phyloP scores from a whole-genome alignment of 2,797 vertebrate species.

The Protonibea diacanthus region DNA sequence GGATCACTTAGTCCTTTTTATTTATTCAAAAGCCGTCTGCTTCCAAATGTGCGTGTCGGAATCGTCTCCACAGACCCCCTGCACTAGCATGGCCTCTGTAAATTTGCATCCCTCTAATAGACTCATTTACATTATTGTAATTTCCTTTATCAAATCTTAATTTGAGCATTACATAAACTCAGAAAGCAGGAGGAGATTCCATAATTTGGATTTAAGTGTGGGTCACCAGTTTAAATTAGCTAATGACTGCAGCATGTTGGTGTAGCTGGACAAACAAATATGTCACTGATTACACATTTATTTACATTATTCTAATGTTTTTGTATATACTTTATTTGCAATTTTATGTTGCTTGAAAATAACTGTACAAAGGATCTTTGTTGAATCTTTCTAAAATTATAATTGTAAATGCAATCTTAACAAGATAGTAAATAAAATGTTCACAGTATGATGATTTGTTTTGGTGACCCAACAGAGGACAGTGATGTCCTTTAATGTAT shows the following conservation, averaged over 20 bases:
- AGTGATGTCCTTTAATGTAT: neutral
- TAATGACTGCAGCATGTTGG: conserved; percentile 74
- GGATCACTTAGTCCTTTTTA: conserved; percentile 60
- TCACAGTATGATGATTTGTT: conserved; percentile 62
- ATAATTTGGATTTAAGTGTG: conserved; percentile 25
- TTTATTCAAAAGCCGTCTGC: conserved; percentile 70
- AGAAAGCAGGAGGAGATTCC: conserved; percentile 29
- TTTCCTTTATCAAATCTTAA: conserved; percentile 35
- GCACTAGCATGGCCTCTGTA: conserved; percentile 39
- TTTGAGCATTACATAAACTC: conserved; percentile 20
- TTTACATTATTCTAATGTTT: conserved; percentile 81
- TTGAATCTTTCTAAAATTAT: conserved; percentile 81
- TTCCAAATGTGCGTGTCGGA: conserved; percentile 51
- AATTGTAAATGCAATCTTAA: conserved; percentile 83
- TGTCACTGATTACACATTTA: conserved; percentile 71
- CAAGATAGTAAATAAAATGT: conserved; percentile 87
- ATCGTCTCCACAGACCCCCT: conserved; percentile 27
- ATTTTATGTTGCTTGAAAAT: conserved; percentile 83
- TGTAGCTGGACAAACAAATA: conserved; percentile 59
- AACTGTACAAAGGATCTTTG: conserved; percentile 84
- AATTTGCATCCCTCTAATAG: conserved; percentile 19
- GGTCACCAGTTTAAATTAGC: conserved; percentile 43
- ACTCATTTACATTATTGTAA: conserved; percentile 31
- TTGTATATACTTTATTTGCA: conserved; percentile 84
- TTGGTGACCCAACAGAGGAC: neutral